Evolutionary conservation across 1,140 invertebrate species (phyloP).

Genomic region (Pygmarrhopalites habei): DNA sequence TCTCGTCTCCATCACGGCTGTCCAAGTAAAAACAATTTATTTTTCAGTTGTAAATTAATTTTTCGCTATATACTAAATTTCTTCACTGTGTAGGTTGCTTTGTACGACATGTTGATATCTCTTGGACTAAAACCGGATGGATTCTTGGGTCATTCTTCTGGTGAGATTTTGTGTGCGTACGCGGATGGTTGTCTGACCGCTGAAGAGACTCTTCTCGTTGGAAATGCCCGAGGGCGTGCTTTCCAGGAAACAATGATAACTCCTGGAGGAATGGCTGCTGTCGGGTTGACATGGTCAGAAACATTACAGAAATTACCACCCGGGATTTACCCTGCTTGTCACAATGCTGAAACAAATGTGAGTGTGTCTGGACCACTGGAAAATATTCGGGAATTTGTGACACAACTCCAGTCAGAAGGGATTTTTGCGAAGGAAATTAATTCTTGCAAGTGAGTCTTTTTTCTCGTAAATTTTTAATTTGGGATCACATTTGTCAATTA

Average conservation of each 20-base stretch:
- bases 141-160: constrained; percentile 92
- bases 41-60: too few species aligned
- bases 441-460: too few species aligned
- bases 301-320: constrained; percentile 62
- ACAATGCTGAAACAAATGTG: constrained; percentile 18
- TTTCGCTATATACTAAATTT: background rate
- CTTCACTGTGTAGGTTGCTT: too few species aligned
- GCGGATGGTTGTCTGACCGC: constrained; percentile 88
- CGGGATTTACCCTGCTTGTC: constrained; percentile 44
- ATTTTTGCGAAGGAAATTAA: constrained; percentile 16
- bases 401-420: constrained; percentile 9
- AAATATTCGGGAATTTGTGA: constrained; percentile 56
- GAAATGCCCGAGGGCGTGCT: constrained; percentile 60
- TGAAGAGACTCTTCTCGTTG: constrained; percentile 85
- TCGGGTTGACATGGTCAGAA: constrained; percentile 77
- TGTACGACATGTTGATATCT: constrained; percentile 73
- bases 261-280: constrained; percentile 52
- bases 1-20: constrained; percentile 86
- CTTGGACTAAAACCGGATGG: constrained; percentile 80
- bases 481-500: too few species aligned
- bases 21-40: constrained; percentile 65
- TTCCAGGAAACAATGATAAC: constrained; percentile 50
- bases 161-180: constrained; percentile 91
- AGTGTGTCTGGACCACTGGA: constrained; percentile 72
- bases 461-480: too few species aligned